Percentiles rank a stretch among this genome's conserved stretches.
These are phyloP conservation scores for Perizoma affinitatum DNA, from an alignment of 2,888 invertebrate genomes.

Conservation along the genomic window DNA sequence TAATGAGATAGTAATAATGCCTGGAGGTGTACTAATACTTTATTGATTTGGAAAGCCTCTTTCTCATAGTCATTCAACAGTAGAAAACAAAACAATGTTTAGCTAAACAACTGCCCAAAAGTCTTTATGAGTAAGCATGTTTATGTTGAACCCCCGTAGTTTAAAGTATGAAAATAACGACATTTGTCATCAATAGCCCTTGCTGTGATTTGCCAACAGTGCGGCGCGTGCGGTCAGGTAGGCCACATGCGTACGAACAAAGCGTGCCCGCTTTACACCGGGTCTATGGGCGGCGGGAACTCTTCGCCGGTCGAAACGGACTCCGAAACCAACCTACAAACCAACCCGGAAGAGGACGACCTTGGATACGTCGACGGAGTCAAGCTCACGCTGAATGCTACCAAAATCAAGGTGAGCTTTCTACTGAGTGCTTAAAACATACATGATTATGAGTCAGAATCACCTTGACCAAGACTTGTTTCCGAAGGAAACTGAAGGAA, in stretches of 20 bases:
- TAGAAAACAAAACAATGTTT: no score
- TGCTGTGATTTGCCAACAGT: constrained; percentile 80
- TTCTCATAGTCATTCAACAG: no score
- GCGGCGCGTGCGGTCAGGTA: constrained; percentile 97
- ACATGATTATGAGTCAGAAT: no score
- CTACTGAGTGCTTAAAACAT: no score
- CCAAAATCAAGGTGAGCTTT: constrained; percentile 89
- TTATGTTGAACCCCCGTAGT: no score
- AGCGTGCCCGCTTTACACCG: constrained; percentile 97
- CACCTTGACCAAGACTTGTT: no score
- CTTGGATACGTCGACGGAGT: constrained; percentile 97
- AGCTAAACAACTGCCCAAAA: no score
- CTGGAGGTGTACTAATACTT: no score
- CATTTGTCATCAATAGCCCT: constrained; percentile 22
- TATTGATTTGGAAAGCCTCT: no score
- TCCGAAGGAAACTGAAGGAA: no score
- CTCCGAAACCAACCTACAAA: constrained; percentile 89
- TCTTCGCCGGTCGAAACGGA: constrained; percentile 86
- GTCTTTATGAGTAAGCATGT: no score
- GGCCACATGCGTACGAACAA: constrained; percentile 96
- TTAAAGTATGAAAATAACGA: not conserved
- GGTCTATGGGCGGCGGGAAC: constrained; percentile 86
- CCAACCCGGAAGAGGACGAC: constrained; percentile 91
- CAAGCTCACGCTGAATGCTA: constrained; percentile 92
- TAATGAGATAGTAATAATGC: no score